These are phyloP conservation scores for Oriolus oriolus DNA, from an alignment of 2,113 vertebrate species.

Conservation along the genomic window DNA sequence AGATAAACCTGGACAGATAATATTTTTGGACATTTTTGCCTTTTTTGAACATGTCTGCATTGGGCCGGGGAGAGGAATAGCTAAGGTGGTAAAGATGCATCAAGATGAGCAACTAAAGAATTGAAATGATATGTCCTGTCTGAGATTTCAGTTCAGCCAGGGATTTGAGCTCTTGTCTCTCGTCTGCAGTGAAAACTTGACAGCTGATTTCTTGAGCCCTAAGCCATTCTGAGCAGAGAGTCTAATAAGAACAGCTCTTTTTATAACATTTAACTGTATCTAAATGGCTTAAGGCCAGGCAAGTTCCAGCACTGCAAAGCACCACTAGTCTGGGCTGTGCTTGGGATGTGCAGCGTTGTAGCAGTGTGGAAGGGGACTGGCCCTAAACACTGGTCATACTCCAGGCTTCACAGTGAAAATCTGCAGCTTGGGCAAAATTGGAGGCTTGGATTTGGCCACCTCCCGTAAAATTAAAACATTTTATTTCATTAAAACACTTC, in stretches of 20 bases:
- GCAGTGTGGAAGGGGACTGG: background rate
- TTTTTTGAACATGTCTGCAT: background rate
- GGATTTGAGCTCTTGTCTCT: conserved; percentile 27
- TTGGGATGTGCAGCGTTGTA: rapidly evolving
- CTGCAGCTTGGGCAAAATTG: background rate
- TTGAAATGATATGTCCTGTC: background rate
- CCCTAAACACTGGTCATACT: background rate
- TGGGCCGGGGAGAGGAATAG: background rate
- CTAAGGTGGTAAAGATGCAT: background rate
- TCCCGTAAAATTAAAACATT: background rate
- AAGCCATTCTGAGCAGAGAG: background rate
- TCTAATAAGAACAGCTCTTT: background rate
- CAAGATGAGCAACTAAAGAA: background rate
- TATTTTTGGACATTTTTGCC: background rate
- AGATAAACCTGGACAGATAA: background rate
- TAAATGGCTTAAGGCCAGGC: background rate
- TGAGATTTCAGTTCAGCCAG: conserved; percentile 20
- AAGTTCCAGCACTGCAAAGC: background rate
- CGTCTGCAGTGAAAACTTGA: conserved; percentile 3
- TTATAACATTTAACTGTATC: conserved; percentile 7
- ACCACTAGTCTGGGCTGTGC: background rate
- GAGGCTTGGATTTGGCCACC: background rate
- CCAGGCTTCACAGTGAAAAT: background rate
- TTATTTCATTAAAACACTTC: background rate
- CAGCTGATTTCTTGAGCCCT: conserved; percentile 17